These are phyloP conservation scores for Leucophenga montana DNA, from an alignment of 2,888 invertebrate genomes.

Conservation along the genomic window DNA sequence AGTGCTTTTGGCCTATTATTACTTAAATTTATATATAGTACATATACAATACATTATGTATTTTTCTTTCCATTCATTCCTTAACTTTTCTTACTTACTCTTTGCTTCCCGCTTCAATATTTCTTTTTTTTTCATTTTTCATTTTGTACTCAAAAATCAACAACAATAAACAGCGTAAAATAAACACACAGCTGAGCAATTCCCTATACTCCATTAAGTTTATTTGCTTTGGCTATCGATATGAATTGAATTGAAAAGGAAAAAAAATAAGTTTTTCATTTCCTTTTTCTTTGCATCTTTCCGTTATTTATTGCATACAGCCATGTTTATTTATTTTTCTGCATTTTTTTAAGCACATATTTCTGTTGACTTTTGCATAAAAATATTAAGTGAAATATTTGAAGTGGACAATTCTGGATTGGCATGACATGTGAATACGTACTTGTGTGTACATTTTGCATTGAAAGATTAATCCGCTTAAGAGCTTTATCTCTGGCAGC, in stretches of 20 bases:
- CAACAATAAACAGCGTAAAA: conserved; percentile 5
- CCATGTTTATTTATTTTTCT: no score
- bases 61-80: neutral
- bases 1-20: conserved; percentile 24
- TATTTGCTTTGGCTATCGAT: conserved; percentile 14
- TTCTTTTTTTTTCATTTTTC: neutral
- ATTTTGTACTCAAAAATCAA: neutral
- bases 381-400: no score
- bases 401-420: no score
- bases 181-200: conserved; percentile 8
- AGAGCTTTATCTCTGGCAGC: no score
- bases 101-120: neutral
- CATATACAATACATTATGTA: neutral
- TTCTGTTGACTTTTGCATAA: no score
- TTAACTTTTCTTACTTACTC: neutral
- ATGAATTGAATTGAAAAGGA: conserved; percentile 3
- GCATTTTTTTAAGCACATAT: no score
- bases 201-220: conserved; percentile 23
- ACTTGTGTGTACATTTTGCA: no score
- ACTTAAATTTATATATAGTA: conserved; percentile 3
- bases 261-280: neutral
- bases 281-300: neutral
- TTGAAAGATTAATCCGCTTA: no score
- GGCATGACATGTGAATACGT: no score
- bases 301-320: conserved; percentile 1